Percentiles rank a stretch among this genome's conserved stretches.
These are phyloP conservation scores for Acleris sparsana DNA, from an alignment of 2,888 invertebrate genomes.

Conservation along the genomic window DNA sequence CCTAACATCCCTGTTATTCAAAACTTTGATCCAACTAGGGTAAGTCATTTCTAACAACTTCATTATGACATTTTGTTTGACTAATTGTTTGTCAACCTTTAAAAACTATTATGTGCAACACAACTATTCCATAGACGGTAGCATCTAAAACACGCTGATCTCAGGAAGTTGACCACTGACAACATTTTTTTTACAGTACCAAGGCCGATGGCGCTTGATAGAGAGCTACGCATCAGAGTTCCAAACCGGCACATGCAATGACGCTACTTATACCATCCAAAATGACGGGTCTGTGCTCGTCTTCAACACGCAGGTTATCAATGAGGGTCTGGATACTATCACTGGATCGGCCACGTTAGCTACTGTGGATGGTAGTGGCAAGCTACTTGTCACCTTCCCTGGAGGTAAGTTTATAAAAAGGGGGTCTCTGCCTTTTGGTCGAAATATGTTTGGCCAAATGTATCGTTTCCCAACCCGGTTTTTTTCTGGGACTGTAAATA, in stretches of 20 bases:
- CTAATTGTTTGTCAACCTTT: no score
- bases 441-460: no score
- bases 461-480: no score
- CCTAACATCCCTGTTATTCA: constrained; percentile 33
- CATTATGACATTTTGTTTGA: neutral
- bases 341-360: constrained; percentile 62
- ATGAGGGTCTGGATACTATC: constrained; percentile 37
- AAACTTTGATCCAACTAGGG: constrained; percentile 31
- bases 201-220: constrained; percentile 52
- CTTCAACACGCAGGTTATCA: constrained; percentile 43
- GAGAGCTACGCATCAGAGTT: constrained; percentile 50
- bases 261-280: constrained; percentile 45
- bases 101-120: no score
- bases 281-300: constrained; percentile 43
- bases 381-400: constrained; percentile 56
- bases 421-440: no score
- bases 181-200: constrained; percentile 45
- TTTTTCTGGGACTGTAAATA: no score
- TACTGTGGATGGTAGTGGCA: constrained; percentile 64
- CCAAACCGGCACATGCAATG: constrained; percentile 52
- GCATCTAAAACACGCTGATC: no score
- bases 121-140: no score
- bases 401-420: constrained; percentile 39
- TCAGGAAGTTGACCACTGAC: no score
- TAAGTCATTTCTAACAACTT: constrained; percentile 16